Conservation (phyloP, 2,888 invertebrate species). For the Drosophila histrio region DNA sequence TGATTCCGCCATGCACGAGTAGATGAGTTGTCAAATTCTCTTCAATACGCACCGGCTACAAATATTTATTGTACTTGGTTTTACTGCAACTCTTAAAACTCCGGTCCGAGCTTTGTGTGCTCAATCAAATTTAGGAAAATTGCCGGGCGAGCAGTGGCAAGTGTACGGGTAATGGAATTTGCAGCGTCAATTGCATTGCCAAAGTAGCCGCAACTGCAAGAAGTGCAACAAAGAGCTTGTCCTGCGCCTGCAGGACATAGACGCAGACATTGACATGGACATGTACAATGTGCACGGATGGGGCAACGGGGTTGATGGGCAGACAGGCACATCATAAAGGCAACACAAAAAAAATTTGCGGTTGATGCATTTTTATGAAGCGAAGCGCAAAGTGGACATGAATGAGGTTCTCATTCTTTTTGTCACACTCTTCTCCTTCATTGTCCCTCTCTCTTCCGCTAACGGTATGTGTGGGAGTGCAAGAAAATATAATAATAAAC, state of each 20-base stretch:
- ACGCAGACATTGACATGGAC: constrained; percentile 14
- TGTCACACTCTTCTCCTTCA: neutral
- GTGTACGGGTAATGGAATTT: constrained; percentile 65
- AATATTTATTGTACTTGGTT: constrained; percentile 2
- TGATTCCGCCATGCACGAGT: too few relatives aligned
- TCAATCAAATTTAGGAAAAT: constrained; percentile 64
- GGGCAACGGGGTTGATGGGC: neutral
- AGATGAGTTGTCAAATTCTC: too few relatives aligned
- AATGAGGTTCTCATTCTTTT: constrained; percentile 16
- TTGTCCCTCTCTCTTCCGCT: neutral
- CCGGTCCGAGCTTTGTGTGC: constrained; percentile 19
- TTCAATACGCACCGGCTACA: too few relatives aligned
- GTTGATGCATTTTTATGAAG: constrained; percentile 69
- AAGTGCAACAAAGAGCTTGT: constrained; percentile 49
- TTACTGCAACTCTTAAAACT: neutral
- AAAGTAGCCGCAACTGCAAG: constrained; percentile 62
- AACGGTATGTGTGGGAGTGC: constrained; percentile 36
- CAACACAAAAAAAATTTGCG: constrained; percentile 58
- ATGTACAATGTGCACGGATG: neutral
- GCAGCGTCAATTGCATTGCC: constrained; percentile 65
- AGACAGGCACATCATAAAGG: constrained; percentile 50
- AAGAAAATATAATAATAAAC: constrained; percentile 72
- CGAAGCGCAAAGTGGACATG: constrained; percentile 54
- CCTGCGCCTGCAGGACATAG: constrained; percentile 52
- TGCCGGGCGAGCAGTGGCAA: constrained; percentile 54